Evolutionary conservation across 2,888 invertebrate genomes (phyloP).

Genomic region (Synergus itoensis): DNA sequence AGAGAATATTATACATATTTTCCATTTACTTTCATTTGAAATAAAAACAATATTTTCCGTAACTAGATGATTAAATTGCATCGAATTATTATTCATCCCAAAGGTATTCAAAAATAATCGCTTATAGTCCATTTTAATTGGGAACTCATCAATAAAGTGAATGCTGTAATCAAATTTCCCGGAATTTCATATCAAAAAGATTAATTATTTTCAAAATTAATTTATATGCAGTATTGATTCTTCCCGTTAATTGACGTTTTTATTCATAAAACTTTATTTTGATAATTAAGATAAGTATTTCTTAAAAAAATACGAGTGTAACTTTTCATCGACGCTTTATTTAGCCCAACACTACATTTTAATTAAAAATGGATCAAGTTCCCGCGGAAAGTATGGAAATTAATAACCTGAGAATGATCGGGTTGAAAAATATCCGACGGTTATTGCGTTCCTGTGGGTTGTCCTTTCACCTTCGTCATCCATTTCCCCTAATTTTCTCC

Average conservation of each 20-base stretch:
- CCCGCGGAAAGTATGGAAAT: constrained; percentile 1
- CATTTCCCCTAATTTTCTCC: neutral
- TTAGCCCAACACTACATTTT: constrained; percentile 19
- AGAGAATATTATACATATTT: neutral
- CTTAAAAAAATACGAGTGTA: neutral
- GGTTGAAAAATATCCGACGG: constrained; percentile 12
- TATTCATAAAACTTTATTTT: neutral
- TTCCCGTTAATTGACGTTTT: neutral
- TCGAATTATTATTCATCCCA: constrained; percentile 4
- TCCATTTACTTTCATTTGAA: neutral
- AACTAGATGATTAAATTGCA: neutral
- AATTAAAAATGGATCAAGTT: constrained; percentile 36
- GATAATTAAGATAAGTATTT: neutral
- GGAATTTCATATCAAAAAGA: constrained; percentile 9
- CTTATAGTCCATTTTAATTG: neutral
- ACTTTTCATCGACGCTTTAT: constrained; percentile 9
- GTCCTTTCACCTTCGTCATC: constrained; percentile 18
- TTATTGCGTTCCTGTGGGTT: constrained; percentile 32
- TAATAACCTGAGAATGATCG: constrained; percentile 39
- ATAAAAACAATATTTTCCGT: neutral
- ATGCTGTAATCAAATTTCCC: neutral
- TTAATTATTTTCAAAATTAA: neutral
- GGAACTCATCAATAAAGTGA: neutral
- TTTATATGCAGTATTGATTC: neutral
- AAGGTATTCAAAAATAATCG: neutral